Evolutionary conservation across 2,888 invertebrate species (phyloP).

Genomic region (Tholera decimalis): DNA sequence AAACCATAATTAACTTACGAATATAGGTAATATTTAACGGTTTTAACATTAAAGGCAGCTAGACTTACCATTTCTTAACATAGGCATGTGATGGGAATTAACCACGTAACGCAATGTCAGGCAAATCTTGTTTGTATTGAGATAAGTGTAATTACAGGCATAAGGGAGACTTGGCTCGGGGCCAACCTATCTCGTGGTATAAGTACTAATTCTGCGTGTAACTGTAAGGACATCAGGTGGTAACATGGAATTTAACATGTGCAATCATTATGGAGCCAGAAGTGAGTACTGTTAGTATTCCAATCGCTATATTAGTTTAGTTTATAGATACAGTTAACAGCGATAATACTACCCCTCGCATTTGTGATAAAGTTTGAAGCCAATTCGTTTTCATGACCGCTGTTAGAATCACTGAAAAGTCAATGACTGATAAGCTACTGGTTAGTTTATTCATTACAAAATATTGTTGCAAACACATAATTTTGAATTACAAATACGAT

Average conservation of each 20-base stretch:
- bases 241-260: not conserved
- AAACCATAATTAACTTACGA: slow-evolving; percentile 11
- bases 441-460: not conserved
- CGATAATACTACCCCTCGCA: slow-evolving; percentile 1
- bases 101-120: slow-evolving; percentile 1
- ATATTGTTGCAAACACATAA: not conserved
- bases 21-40: slow-evolving; percentile 7
- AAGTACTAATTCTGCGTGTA: slow-evolving; percentile 3
- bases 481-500: not conserved
- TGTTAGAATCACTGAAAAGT: not conserved
- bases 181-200: slow-evolving; percentile 34
- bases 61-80: not conserved
- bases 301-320: not conserved
- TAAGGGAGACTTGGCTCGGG: slow-evolving; percentile 30
- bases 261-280: not conserved
- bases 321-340: not conserved
- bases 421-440: not conserved
- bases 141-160: slow-evolving; percentile 24
- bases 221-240: slow-evolving; percentile 16
- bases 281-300: not conserved
- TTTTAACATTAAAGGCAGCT: not conserved
- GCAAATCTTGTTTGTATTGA: slow-evolving; percentile 27
- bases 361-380: too few species aligned
- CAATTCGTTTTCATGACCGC: not conserved
- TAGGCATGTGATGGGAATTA: slow-evolving; percentile 13